phyloP scores from a whole-genome alignment of 2,113 vertebrate genomes.

The Notothenia coriiceps region DNA sequence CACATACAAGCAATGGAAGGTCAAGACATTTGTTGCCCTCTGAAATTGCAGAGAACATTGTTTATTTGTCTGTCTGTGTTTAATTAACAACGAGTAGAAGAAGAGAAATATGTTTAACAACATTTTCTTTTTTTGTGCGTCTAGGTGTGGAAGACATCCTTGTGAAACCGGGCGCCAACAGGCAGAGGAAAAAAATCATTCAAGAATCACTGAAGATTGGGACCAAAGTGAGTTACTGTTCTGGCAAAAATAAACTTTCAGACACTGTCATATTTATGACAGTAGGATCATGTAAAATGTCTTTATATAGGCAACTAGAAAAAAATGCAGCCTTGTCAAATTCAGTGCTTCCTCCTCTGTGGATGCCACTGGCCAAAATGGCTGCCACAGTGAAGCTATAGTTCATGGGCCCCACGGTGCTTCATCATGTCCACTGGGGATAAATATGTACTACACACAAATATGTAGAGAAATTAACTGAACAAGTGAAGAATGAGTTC shows the following conservation, averaged over 20 bases:
- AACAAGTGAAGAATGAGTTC: background rate
- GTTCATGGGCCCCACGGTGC: slow-evolving; percentile 63
- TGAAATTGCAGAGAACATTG: background rate
- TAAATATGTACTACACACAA: slow-evolving; percentile 61
- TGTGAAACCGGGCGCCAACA: slow-evolving; percentile 89
- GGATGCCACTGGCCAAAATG: slow-evolving; percentile 73
- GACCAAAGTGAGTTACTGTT: slow-evolving; percentile 82
- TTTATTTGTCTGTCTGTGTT: background rate
- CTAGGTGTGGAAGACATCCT: slow-evolving; percentile 97
- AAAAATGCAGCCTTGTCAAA: slow-evolving; percentile 71
- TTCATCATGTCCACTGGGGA: slow-evolving; percentile 45
- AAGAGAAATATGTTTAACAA: background rate
- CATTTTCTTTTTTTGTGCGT: background rate
- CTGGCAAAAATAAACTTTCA: background rate
- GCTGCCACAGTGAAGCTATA: slow-evolving; percentile 69
- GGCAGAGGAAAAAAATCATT: slow-evolving; percentile 87
- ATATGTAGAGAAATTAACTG: background rate
- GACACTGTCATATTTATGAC: background rate
- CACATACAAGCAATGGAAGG: background rate
- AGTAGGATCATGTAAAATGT: too few species aligned
- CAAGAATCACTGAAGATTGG: slow-evolving; percentile 86
- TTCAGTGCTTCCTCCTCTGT: slow-evolving; percentile 68
- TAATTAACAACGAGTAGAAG: background rate
- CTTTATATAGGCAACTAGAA: background rate
- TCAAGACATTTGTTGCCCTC: background rate